Evolutionary conservation across 2,797 vertebrate genomes (phyloP).

Genomic region (Columba guinea): DNA sequence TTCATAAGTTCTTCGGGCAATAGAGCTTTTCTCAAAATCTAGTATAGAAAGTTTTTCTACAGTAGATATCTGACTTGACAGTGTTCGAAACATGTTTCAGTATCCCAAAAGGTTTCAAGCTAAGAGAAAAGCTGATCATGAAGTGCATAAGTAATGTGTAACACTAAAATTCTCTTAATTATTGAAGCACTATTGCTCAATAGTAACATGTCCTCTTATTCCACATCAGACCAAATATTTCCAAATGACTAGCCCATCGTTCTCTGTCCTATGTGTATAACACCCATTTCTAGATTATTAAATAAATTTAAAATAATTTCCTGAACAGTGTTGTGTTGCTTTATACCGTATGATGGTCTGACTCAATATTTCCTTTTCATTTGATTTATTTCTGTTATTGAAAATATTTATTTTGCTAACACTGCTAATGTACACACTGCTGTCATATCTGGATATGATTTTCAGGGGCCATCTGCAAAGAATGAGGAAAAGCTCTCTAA

Average conservation of each 20-base stretch:
- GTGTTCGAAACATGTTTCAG: not conserved
- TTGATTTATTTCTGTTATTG: not conserved
- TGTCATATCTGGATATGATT: not conserved
- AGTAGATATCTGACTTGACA: not conserved
- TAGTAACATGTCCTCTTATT: not conserved
- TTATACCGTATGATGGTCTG: not conserved
- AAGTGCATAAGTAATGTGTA: not conserved
- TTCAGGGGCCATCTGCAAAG: constrained; percentile 1
- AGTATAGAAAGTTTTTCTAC: not conserved
- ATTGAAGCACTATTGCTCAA: not conserved
- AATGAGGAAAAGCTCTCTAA: constrained; percentile 22
- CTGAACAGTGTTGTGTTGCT: not conserved
- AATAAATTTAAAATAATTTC: not conserved
- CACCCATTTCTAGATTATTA: not conserved
- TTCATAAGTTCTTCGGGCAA: not conserved
- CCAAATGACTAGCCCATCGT: not conserved
- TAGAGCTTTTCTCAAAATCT: not conserved
- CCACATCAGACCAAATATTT: not conserved
- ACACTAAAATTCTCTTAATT: not conserved
- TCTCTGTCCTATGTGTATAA: not conserved
- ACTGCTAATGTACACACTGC: not conserved
- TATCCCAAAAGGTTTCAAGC: not conserved
- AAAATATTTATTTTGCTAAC: constrained; percentile 42
- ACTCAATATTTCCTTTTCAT: not conserved
- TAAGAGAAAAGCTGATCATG: not conserved